Evolutionary conservation across 2,113 vertebrate species (phyloP).

Genomic region (Leucopsar rothschildi): DNA sequence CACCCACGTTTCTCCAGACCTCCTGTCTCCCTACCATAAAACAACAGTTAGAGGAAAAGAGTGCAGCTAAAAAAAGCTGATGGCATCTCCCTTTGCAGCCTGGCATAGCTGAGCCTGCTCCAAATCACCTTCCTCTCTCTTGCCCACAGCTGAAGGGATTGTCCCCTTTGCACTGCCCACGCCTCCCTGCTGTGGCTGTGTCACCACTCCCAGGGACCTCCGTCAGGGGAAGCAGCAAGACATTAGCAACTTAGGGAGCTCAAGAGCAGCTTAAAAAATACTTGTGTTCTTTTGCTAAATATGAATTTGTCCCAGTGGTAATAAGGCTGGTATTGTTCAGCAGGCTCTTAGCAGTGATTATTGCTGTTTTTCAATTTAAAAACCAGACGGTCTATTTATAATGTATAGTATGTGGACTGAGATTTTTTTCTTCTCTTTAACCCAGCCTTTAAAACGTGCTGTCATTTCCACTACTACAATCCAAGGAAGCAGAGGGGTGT

Average conservation of each 20-base stretch:
- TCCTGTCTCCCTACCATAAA: not conserved
- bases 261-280: constrained; percentile 40
- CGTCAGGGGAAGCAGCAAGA: not conserved
- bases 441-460: not conserved
- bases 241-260: not conserved
- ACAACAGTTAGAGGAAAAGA: not conserved
- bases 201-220: not conserved
- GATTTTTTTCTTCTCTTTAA: not conserved
- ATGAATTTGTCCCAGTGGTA: constrained; percentile 35
- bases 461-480: not conserved
- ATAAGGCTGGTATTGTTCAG: constrained; percentile 47
- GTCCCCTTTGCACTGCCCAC: not conserved
- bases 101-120: not conserved
- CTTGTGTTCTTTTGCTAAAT: constrained; percentile 14
- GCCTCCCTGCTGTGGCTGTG: not conserved
- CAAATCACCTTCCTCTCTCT: not conserved
- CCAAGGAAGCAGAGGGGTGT: not conserved
- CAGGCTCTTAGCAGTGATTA: constrained; percentile 38
- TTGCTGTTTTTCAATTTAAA: constrained; percentile 44
- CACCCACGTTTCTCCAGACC: not conserved
- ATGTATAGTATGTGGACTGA: not conserved
- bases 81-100: not conserved
- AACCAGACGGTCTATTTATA: constrained; percentile 57
- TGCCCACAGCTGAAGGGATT: not conserved
- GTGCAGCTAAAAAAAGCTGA: not conserved